Evolutionary conservation across 53 echinoderm and acorn worm genomes (phyloP).

Genomic region (Hippasteria phrygiana): DNA sequence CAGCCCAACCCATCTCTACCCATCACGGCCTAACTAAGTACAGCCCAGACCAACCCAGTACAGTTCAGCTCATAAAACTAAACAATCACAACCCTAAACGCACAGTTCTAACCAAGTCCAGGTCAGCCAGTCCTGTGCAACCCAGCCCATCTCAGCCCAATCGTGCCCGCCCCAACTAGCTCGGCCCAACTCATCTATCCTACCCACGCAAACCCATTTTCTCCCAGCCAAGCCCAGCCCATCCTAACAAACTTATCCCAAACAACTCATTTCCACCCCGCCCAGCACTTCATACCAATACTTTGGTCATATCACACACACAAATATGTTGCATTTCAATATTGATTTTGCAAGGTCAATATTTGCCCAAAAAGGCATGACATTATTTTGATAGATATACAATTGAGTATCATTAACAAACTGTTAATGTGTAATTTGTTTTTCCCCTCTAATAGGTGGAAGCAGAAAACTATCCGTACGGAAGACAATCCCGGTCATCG

Average conservation of each 20-base stretch:
- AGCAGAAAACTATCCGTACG: slow-evolving; percentile 45
- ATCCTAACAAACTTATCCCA: background rate
- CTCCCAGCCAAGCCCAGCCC: background rate
- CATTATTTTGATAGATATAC: too few species aligned
- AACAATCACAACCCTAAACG: too few species aligned
- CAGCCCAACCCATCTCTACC: background rate
- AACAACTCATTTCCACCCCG: background rate
- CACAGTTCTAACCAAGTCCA: too few species aligned
- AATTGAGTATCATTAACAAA: too few species aligned
- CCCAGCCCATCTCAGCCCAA: background rate
- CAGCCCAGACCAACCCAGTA: background rate
- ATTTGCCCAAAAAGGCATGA: too few species aligned
- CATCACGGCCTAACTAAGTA: background rate
- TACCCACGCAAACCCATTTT: background rate
- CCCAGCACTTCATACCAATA: too few species aligned
- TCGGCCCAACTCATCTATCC: background rate
- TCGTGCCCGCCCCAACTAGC: background rate
- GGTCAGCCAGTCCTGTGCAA: too few species aligned
- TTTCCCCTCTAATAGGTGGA: slow-evolving; percentile 5
- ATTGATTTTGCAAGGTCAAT: too few species aligned
- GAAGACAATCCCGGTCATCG: slow-evolving; percentile 64
- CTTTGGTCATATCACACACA: too few species aligned
- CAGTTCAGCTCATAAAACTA: background rate
- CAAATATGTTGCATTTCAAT: too few species aligned
- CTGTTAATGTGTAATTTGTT: background rate